Evolutionary conservation across 2,113 vertebrate genomes (phyloP).

Genomic region (Ictidomys tridecemlineatus): DNA sequence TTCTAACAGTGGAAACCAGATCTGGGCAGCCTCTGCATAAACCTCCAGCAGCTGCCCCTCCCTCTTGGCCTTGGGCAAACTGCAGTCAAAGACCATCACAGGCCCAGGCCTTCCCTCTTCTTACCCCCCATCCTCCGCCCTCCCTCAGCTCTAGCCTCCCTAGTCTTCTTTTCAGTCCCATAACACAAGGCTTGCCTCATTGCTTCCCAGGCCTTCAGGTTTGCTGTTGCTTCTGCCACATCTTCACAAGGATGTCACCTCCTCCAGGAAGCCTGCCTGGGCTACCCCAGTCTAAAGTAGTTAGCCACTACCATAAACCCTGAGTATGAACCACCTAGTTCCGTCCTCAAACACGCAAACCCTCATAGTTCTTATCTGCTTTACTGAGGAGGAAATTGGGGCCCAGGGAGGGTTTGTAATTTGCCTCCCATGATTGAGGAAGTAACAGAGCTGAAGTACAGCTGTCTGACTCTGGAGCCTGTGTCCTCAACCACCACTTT

Average conservation of each 20-base stretch:
- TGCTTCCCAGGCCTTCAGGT: background rate
- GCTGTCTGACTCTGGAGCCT: background rate
- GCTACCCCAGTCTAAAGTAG: background rate
- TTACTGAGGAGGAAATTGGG: background rate
- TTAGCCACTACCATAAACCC: background rate
- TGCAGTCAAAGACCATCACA: background rate
- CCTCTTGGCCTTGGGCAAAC: background rate
- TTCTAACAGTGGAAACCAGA: background rate
- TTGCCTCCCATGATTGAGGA: background rate
- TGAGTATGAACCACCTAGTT: background rate
- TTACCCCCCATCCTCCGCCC: background rate
- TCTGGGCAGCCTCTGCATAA: background rate
- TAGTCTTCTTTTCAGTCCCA: background rate
- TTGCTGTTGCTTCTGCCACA: background rate
- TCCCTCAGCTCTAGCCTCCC: accelerated
- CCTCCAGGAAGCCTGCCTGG: background rate
- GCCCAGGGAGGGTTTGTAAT: background rate
- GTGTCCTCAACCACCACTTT: accelerated
- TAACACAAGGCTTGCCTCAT: too few species aligned
- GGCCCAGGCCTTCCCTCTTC: too few species aligned
- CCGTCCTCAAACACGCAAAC: background rate
- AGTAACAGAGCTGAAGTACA: background rate
- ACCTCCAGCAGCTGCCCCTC: background rate
- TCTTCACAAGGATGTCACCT: background rate
- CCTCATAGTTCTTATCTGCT: background rate